These are phyloP conservation scores for Pachycephus smyrnensis DNA, from an alignment of 2,888 invertebrate species.

Conservation along the genomic window DNA sequence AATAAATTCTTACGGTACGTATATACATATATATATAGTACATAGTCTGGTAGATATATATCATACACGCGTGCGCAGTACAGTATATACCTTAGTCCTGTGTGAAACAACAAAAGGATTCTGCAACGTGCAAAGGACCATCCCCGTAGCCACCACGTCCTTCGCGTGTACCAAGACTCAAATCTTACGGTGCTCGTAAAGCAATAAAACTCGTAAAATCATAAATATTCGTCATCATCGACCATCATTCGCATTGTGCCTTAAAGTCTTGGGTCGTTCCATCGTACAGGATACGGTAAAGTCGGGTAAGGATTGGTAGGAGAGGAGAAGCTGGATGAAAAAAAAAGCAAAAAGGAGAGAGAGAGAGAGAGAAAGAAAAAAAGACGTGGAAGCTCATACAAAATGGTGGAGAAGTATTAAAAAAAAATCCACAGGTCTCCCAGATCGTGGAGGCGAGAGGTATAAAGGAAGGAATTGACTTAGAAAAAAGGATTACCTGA, in stretches of 20 bases:
- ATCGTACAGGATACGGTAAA: neutral
- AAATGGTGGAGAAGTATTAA: neutral
- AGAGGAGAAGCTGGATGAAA: neutral
- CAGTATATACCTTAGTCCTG: neutral
- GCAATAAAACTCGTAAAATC: conserved; percentile 55
- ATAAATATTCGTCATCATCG: conserved; percentile 63
- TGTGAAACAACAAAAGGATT: neutral
- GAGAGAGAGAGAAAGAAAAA: neutral
- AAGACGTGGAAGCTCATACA: neutral
- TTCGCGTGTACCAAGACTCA: conserved; percentile 41
- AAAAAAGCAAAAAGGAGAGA: neutral
- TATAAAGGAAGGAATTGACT: neutral
- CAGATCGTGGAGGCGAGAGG: neutral
- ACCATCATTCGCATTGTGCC: conserved; percentile 53
- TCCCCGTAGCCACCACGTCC: conserved; percentile 21
- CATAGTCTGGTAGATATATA: neutral
- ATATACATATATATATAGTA: neutral
- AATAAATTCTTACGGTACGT: neutral
- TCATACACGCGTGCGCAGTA: neutral
- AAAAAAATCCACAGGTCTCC: neutral
- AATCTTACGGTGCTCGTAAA: conserved; percentile 42
- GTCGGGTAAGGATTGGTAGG: neutral
- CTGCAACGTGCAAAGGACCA: neutral
- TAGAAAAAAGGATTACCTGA: neutral
- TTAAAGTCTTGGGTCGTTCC: conserved; percentile 7